Base-by-base conservation (phyloP, 2,888 invertebrate genomes). In the Trachelus stipa region DNA sequence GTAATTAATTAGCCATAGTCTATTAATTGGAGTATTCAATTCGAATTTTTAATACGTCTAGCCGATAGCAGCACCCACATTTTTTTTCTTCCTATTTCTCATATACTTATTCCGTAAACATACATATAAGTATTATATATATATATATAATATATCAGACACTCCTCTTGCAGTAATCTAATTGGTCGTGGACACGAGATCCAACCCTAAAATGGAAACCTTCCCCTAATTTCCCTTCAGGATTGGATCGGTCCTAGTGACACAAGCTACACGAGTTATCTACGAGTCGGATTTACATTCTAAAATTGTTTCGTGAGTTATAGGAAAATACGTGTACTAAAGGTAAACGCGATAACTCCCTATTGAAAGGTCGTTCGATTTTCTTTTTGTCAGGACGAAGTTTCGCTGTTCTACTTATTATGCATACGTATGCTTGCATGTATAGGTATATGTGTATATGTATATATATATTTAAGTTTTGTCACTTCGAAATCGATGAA, bases 201-300 rank as follows among this genome's bases (percentile, higher is more conserved):
- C 83, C 83, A 85, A 87, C 83, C 83, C 83, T 84, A 80, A 87
- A 88, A 87, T 83, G 82, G 85, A 90, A 90, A 90, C 85, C 90
- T 90, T 90, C 90, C 90, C 90, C 90, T 83, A 90, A 90, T 90
- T 90, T 89, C 87, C 85, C 87, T 88, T 85, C 84, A 81, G 79
- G 80, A 86, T 87, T 81, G 84, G 86, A 85, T 82, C 84, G 80
- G 79, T 71, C 76, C 77, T n/a, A 3, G 31, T 34, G 71, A 56
- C 56, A 23, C 56, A 23, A 56, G 15, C 2, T 23, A 56, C 23
- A 23, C 56, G 23, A 56, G 23, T 23, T 23, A 56, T 56, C 56
- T 56, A 56, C 56, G 9, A 56, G 56, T 56, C 23, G 2, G 56
- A 56, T 56, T 23, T 56, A 56, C 56, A 56, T 56, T 56, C 9